Evolutionary conservation across 2,888 invertebrate species (phyloP).

Genomic region (Hirtodrosophila alboralis): DNA sequence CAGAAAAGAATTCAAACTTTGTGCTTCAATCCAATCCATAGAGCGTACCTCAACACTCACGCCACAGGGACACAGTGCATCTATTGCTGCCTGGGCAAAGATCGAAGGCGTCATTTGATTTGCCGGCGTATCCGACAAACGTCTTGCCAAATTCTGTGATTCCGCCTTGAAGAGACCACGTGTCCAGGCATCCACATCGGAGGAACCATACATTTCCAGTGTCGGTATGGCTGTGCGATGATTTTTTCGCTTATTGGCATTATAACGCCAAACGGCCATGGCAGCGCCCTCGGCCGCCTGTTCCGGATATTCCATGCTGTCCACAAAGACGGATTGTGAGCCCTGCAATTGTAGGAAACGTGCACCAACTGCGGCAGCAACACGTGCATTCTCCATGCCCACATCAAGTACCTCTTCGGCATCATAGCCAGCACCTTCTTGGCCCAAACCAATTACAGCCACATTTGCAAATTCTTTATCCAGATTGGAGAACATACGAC

Average conservation of each 20-base stretch:
- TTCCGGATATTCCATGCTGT: conserved; percentile 87
- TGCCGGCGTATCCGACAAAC: conserved; percentile 89
- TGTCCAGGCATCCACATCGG: conserved; percentile 86
- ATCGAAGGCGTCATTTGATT: conserved; percentile 90
- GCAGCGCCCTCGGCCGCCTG: conserved; percentile 88
- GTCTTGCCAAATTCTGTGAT: conserved; percentile 89
- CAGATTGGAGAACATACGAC: conserved; percentile 53
- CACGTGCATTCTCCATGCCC: conserved; percentile 87
- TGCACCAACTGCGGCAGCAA: conserved; percentile 87
- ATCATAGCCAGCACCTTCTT: conserved; percentile 85
- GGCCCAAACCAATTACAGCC: conserved; percentile 88
- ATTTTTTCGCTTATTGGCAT: conserved; percentile 86
- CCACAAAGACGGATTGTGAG: conserved; percentile 85
- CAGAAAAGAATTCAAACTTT: conserved; percentile 85
- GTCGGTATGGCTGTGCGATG: conserved; percentile 84
- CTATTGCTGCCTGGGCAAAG: conserved; percentile 88
- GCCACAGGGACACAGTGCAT: conserved; percentile 86
- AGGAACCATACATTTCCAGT: conserved; percentile 85
- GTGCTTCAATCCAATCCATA: conserved; percentile 86
- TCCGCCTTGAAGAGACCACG: conserved; percentile 88
- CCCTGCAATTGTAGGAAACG: conserved; percentile 84
- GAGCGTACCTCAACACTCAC: conserved; percentile 84
- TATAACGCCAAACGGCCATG: conserved; percentile 86
- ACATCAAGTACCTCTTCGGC: conserved; percentile 87
- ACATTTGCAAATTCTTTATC: conserved; percentile 80